A percentile compares a stretch with the other conserved stretches of the same genome.
Evolutionary conservation across 92 coral and sea anemone genomes (phyloP).

Genomic region (Zoanthus sociatus): DNA sequence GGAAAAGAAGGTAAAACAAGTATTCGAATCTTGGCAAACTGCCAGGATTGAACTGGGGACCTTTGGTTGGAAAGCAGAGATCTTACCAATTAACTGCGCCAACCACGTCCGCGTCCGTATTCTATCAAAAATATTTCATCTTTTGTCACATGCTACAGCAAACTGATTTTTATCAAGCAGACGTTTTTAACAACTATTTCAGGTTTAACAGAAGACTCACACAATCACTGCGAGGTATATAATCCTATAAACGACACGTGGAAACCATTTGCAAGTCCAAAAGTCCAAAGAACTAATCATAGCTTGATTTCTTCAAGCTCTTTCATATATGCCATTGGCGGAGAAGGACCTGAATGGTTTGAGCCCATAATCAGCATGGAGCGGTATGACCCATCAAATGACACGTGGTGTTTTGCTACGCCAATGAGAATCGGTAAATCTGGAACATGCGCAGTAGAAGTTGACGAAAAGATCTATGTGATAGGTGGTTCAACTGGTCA

Average conservation of each 20-base stretch:
- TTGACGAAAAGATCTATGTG: conserved; percentile 66
- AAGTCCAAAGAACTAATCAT: conserved; percentile 71
- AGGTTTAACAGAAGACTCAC: conserved; percentile 74
- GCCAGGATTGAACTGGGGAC: too few species aligned
- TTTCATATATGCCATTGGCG: conserved; percentile 84
- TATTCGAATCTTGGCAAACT: too few species aligned
- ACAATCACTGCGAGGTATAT: conserved; percentile 84
- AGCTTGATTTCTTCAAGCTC: conserved; percentile 75
- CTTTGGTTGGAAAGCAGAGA: too few species aligned
- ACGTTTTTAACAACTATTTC: background rate
- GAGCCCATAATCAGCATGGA: conserved; percentile 93
- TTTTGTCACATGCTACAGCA: background rate
- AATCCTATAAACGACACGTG: conserved; percentile 79
- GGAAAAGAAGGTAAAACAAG: too few species aligned
- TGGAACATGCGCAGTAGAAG: conserved; percentile 83
- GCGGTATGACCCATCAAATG: conserved; percentile 82
- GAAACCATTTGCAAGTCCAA: conserved; percentile 71
- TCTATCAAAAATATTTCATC: background rate
- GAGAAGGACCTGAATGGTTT: conserved; percentile 76
- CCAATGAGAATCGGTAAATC: conserved; percentile 89
- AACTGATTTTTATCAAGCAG: background rate
- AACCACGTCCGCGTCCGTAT: too few species aligned
- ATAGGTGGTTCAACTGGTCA: conserved; percentile 88
- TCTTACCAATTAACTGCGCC: too few species aligned
- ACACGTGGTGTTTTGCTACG: conserved; percentile 82